Base-by-base conservation (phyloP, 2,113 vertebrate species). In the Dromiciops gliroides region DNA sequence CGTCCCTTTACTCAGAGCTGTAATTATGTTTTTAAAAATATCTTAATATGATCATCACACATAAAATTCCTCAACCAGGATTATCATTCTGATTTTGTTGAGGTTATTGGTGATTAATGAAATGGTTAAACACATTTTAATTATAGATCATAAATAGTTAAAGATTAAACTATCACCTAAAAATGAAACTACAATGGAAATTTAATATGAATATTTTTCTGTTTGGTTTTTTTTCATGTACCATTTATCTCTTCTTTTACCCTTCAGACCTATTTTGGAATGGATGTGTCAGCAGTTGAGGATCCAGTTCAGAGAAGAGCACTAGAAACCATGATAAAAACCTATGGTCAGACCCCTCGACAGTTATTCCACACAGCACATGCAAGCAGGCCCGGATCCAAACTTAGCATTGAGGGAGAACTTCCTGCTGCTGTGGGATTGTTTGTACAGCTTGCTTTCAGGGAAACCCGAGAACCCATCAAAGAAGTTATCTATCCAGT, bases 291-390 rank as follows among this genome's bases (percentile, higher is more conserved):
- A 49, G 99, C 99, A 23, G 99, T 99, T 48, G 99, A 99, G 98
- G 99, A 99, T 97, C 99, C 99, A 0, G 99, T 99, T 90, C 99
- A 99, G 98, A 99, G 99, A 89, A 99, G 99, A 83, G 99, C 99
- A 3, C 98, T 99, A 89, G 99, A 99, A 98, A 99, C 99, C 44
- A 99, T 99, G 99, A 99, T 99, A 96, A 99, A 99, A 98, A 99
- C 99, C 0, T 99, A 99, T 0, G 99, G 99, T 51, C 99, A 99
- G 97, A 99, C 99, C 0, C 99, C 99, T 88, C 99, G 99, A 2
- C 99, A 99, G 98, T 98, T 99, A 75, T 99, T 99, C 98, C 99
- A 98, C 48, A 93, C 99, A 11, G 98, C 99, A 19, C 99, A 99
- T 9, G 96, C 99, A 51, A 99, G 98, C 98, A 98, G 99, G 91